Evolutionary conservation across 1,140 invertebrate species (phyloP).

Genomic region (Aleiodes sp.): DNA sequence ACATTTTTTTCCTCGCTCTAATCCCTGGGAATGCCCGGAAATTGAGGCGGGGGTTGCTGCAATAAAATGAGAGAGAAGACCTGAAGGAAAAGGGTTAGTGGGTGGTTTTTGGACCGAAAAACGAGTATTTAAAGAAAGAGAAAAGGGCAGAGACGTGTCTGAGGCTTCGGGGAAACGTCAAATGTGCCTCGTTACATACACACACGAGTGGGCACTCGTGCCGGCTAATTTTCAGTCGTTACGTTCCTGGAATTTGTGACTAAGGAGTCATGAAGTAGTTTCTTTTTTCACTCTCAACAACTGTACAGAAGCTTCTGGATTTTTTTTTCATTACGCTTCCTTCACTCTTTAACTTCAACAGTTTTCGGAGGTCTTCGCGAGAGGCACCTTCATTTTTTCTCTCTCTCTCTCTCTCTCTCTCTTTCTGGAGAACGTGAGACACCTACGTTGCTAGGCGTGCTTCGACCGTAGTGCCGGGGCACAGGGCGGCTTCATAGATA

Average conservation of each 20-base stretch:
- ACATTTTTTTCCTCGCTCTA: neutral
- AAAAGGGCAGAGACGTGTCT: neutral
- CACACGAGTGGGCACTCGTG: neutral
- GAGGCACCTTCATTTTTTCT: too few relatives aligned
- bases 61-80: neutral
- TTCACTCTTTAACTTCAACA: too few relatives aligned
- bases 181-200: neutral
- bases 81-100: neutral
- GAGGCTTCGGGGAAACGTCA: neutral
- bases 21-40: neutral
- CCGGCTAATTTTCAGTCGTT: neutral
- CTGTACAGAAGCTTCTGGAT: too few relatives aligned
- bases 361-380: too few relatives aligned
- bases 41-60: neutral
- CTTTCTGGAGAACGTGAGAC: too few relatives aligned
- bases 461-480: slow-evolving; percentile 28
- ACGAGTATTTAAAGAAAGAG: too few relatives aligned
- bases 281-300: too few relatives aligned
- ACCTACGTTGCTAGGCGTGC: slow-evolving; percentile 55
- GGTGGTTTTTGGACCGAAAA: too few relatives aligned
- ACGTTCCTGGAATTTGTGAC: neutral
- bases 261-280: too few relatives aligned
- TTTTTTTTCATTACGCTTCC: too few relatives aligned
- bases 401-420: too few relatives aligned
- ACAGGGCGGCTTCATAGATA: slow-evolving; percentile 7